Evolutionary conservation across 1,140 invertebrate species (phyloP).

Genomic region (Aradophagus sp.): DNA sequence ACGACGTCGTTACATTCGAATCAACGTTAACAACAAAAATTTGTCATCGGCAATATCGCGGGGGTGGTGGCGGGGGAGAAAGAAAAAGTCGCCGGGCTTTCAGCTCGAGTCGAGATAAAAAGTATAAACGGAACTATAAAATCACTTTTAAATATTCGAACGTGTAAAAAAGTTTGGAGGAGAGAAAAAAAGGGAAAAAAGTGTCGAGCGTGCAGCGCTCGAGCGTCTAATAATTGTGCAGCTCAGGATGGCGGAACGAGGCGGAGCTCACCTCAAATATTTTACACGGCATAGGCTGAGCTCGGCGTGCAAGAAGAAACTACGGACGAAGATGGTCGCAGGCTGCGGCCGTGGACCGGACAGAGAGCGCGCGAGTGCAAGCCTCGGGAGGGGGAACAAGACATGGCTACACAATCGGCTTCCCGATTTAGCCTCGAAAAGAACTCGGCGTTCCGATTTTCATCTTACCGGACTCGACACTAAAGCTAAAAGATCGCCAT

Average conservation of each 20-base stretch:
- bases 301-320: too few species aligned
- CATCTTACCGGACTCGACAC: too few species aligned
- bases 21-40: conserved; percentile 21
- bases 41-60: conserved; percentile 6
- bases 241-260: conserved; percentile 61
- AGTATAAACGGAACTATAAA: conserved; percentile 34
- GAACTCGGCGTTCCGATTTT: too few species aligned
- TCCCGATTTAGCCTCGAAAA: too few species aligned
- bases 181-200: conserved; percentile 34
- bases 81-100: conserved; percentile 5
- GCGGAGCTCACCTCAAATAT: conserved; percentile 64
- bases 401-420: too few species aligned
- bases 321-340: too few species aligned
- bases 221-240: conserved; percentile 69
- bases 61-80: not conserved
- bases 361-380: too few species aligned
- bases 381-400: too few species aligned
- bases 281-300: conserved; percentile 59
- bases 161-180: conserved; percentile 39
- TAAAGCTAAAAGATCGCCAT: too few species aligned
- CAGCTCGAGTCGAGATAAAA: conserved; percentile 6
- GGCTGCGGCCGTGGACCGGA: too few species aligned
- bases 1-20: conserved; percentile 16
- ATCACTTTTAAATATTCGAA: conserved; percentile 43
- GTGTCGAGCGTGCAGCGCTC: conserved; percentile 61